Conservation (phyloP, 2,888 invertebrate genomes). For the Idaea straminata region DNA sequence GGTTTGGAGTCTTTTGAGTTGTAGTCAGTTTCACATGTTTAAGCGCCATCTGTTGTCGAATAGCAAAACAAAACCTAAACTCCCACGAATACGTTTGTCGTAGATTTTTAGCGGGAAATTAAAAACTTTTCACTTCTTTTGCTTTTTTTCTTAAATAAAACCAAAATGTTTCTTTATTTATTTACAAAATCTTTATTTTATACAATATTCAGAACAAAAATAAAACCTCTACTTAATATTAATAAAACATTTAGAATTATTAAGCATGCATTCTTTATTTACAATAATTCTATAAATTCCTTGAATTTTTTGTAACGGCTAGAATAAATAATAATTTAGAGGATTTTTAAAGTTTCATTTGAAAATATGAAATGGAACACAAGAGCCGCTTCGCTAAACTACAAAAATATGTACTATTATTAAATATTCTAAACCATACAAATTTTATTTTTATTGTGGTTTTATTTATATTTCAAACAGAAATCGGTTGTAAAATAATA, state of each 20-base stretch:
- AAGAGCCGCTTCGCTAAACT: neutral
- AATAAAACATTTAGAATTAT: constrained; percentile 16
- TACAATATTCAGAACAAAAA: constrained; percentile 18
- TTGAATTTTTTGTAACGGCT: neutral
- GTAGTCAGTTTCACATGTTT: neutral
- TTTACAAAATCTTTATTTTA: constrained; percentile 23
- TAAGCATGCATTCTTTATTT: constrained; percentile 10
- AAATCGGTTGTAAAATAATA: neutral
- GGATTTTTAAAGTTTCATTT: neutral
- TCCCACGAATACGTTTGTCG: too few species aligned
- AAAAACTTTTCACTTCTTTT: too few species aligned
- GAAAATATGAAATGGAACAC: neutral
- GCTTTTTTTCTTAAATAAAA: constrained; percentile 1
- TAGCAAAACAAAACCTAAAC: neutral
- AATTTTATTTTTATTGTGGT: neutral
- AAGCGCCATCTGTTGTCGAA: neutral
- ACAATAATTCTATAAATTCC: constrained; percentile 4
- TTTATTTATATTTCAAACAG: neutral
- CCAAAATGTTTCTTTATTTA: constrained; percentile 12
- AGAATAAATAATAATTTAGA: neutral
- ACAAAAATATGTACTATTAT: neutral
- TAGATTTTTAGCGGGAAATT: too few species aligned
- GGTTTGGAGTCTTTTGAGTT: neutral
- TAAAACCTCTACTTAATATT: constrained; percentile 20
- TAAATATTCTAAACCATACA: neutral